Evolutionary conservation across 1,140 invertebrate genomes (phyloP), one percentile per base, ranked within the genome.

Genomic region (Drosophila oshimai): DNA sequence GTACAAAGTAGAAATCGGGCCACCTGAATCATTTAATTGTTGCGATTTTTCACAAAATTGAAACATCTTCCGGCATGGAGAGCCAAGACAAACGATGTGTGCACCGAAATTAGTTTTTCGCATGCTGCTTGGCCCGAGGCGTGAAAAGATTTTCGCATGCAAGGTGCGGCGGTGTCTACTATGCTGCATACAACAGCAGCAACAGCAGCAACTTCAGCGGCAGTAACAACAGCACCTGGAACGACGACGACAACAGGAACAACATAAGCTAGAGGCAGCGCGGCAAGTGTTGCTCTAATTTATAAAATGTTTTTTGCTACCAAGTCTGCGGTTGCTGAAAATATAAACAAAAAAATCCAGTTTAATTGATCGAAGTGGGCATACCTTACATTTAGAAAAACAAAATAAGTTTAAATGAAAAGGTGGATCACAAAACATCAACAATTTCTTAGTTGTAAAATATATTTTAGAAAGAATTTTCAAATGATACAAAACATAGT

Each of bases 71-170:
- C 80, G 80, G 80, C 80, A 87, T 55, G 41, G 47, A 58, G 47
- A 72, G 47, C 15, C 55, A 80, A 86, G 81, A 86, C 58, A 76
- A 76, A 86, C 80, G 81, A 87, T 64, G 81, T 86, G 80, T 86
- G 80, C 81, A 65, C 81, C 81, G 47, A 86, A 86, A 86, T 84
- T 86, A 86, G 81, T 87, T 86, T 86, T 86, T 84, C 75, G 80
- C 80, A 84, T 87, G 76, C 45, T 80, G 81, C 64, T 31, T 67
- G 54, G 53, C 81, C 67, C 54, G 72, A 81, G 81, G 81, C 81
- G 81, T 87, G 81, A 86, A 86, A 86, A 86, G 76, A 76, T 87
- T 86, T 86, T 86, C 80, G 51, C 81, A 87, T 74, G 81, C 81
- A 87, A 80, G 81, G 81, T 86, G 81, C 81, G 81, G 76, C 81